Evolutionary conservation across 2,888 invertebrate species (phyloP).

Genomic region (Pandemis cinnamomeana): DNA sequence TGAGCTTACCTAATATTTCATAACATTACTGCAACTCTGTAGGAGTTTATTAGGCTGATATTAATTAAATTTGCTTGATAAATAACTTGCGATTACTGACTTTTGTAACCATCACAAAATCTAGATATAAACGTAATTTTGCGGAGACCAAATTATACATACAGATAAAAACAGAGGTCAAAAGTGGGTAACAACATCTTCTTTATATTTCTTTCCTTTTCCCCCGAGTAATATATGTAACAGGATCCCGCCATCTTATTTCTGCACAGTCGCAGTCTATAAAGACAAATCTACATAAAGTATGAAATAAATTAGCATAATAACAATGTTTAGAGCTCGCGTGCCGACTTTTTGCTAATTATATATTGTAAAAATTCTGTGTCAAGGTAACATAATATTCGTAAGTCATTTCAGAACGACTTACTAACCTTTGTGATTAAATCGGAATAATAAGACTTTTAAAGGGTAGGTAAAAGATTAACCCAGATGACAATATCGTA

Average conservation of each 20-base stretch:
- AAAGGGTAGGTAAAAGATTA: slow-evolving; percentile 22
- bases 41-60: background rate
- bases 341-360: slow-evolving; percentile 53
- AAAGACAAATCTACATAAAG: slow-evolving; percentile 31
- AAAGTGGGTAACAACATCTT: background rate
- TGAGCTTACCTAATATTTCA: background rate
- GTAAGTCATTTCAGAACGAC: slow-evolving; percentile 24
- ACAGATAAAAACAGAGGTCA: background rate
- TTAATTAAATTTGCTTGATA: no score
- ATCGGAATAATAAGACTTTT: slow-evolving; percentile 1
- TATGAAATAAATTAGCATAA: slow-evolving; percentile 47
- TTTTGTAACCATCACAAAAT: background rate
- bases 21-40: background rate
- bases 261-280: slow-evolving; percentile 15
- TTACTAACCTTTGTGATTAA: slow-evolving; percentile 33
- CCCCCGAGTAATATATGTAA: slow-evolving; percentile 9
- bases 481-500: slow-evolving; percentile 5
- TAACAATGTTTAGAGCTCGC: slow-evolving; percentile 47
- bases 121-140: background rate
- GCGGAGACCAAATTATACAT: background rate
- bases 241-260: slow-evolving; percentile 9
- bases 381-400: slow-evolving; percentile 57
- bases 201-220: background rate
- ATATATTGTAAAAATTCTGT: slow-evolving; percentile 63
- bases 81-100: no score